Percentiles rank a stretch among this genome's conserved stretches.
Conservation (phyloP, 2,113 vertebrate genomes). For the Siniperca chuatsi region DNA sequence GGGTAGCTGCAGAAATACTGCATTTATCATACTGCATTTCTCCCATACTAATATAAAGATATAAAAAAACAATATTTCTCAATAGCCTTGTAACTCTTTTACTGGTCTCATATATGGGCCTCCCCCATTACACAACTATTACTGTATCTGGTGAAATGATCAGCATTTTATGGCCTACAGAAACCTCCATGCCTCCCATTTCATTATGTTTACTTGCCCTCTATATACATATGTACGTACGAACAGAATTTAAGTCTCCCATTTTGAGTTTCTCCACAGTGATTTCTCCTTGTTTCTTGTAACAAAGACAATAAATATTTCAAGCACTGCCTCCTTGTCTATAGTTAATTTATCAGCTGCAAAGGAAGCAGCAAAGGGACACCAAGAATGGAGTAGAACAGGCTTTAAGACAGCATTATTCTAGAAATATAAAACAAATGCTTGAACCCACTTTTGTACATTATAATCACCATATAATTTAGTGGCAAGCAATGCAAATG, state of each 20-base stretch:
- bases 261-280: conserved; percentile 41
- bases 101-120: background rate
- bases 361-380: conserved; percentile 49
- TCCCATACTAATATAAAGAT: background rate
- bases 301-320: conserved; percentile 84
- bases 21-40: background rate
- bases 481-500: background rate
- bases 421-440: background rate
- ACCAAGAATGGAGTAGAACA: conserved; percentile 2
- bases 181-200: background rate
- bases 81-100: background rate
- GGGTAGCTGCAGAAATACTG: background rate
- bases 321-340: conserved; percentile 69
- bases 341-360: conserved; percentile 83
- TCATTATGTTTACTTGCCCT: background rate
- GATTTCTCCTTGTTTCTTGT: conserved; percentile 58
- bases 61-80: background rate
- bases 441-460: background rate
- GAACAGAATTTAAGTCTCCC: background rate
- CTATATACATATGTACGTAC: background rate
- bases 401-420: background rate
- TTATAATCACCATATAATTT: background rate
- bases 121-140: background rate
- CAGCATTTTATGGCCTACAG: background rate
- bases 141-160: background rate